Evolutionary conservation across 2,888 invertebrate species (phyloP).

Genomic region (Anoplius nigerrimus): DNA sequence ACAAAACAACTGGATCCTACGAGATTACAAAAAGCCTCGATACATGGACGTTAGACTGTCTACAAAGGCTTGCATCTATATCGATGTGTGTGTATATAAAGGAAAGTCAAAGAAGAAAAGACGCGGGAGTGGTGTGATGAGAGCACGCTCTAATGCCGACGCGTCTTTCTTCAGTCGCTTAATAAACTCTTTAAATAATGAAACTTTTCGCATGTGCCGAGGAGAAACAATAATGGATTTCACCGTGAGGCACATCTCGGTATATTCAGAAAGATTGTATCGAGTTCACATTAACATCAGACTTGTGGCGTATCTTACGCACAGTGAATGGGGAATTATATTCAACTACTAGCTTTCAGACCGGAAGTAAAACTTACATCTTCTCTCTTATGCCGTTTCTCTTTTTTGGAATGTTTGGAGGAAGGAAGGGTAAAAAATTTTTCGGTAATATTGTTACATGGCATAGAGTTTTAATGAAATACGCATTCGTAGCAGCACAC

Average conservation of each 20-base stretch:
- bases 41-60: constrained; percentile 45
- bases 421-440: too few relatives aligned
- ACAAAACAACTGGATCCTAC: constrained; percentile 43
- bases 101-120: constrained; percentile 1
- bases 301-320: not conserved
- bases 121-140: constrained; percentile 31
- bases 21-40: constrained; percentile 33
- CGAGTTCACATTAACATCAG: not conserved
- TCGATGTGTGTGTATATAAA: not conserved
- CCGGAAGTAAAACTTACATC: constrained; percentile 26
- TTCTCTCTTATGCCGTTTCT: too few relatives aligned
- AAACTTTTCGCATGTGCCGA: constrained; percentile 9
- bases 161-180: constrained; percentile 35
- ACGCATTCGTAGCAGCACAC: too few relatives aligned
- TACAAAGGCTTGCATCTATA: constrained; percentile 12
- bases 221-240: not conserved
- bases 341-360: constrained; percentile 34
- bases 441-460: too few relatives aligned
- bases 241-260: not conserved
- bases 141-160: not conserved
- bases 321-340: not conserved
- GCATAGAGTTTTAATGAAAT: too few relatives aligned
- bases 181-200: constrained; percentile 22
- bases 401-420: too few relatives aligned
- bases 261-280: not conserved